A percentile compares a stretch with the other conserved stretches of the same genome.
Conservation (phyloP, 2,888 invertebrate species). For the Polietes domitor region DNA sequence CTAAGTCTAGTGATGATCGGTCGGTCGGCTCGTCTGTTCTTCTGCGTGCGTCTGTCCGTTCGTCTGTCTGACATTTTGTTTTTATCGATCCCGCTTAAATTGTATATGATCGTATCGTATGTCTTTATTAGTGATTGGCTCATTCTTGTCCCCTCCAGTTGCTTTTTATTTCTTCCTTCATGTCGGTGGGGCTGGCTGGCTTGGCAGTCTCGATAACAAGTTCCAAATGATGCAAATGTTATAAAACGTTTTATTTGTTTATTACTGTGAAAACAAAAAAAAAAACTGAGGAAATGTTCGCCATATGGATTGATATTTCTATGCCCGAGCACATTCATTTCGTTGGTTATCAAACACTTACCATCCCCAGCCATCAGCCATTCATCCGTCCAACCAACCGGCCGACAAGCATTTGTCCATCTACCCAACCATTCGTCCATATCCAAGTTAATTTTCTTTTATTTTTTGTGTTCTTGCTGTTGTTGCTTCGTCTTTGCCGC, state of each 20-base stretch:
- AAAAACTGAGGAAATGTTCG: constrained; percentile 17
- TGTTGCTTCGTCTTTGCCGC: constrained; percentile 13
- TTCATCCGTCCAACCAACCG: background rate
- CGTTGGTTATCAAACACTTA: background rate
- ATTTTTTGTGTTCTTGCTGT: background rate
- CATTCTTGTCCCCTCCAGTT: background rate
- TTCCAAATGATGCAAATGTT: constrained; percentile 54
- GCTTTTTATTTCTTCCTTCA: background rate
- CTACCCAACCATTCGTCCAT: background rate
- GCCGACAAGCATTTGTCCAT: background rate
- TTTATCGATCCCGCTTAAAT: constrained; percentile 58
- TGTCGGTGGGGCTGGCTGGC: background rate
- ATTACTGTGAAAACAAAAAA: constrained; percentile 54
- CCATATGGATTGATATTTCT: constrained; percentile 12
- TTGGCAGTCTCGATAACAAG: constrained; percentile 52
- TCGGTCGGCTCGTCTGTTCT: background rate
- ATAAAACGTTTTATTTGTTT: constrained; percentile 61
- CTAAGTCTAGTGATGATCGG: background rate
- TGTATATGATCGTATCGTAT: constrained; percentile 60
- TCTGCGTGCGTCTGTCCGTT: background rate
- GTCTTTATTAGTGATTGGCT: constrained; percentile 67
- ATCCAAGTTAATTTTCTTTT: background rate
- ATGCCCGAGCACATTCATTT: background rate
- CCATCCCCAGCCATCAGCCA: background rate
- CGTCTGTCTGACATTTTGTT: background rate